Evolutionary conservation across 92 coral and sea anemone genomes (phyloP), one percentile per base, ranked within the genome.

Genomic region (Phenganax marumi): DNA sequence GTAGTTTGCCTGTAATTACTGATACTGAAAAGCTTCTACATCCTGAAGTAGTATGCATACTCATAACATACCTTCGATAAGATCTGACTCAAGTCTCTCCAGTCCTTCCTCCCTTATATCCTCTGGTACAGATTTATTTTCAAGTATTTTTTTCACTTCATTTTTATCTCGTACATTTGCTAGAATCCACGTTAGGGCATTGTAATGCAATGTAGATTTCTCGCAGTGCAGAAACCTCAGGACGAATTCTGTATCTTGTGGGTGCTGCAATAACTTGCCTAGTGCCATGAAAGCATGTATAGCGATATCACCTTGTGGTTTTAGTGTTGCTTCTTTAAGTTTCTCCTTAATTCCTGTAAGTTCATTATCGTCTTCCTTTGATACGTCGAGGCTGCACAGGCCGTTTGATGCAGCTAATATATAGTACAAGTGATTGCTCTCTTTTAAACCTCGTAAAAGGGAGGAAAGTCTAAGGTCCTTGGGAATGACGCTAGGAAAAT

Each of bases 131-230:
- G 87, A 78, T 77, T 89, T 85, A 80, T 96, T 97, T 57, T 92
- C 97, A 14, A 96, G 86, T 54, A 92, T 60, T 73, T 86, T 86
- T 19, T 86, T 61, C 23, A 96, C 87, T 75, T 96, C 99, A 46
- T 85, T 88, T 75, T 89, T 92, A 43, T 92, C 94, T 49, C 84
- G 82, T 16, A 96, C 91, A 80, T 96, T 96, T 62, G 93, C 88
- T n/a, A 96, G 86, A 86, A 96, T 74, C 99, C 99, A 96, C 86
- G 93, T 94, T 81, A 96, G 85, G 6, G 99, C 93, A 81, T 96
- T 93, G 85, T 92, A 93, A 43, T 97, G 91, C 83, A 96, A 81
- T 60, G 90, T 92, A 17, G 97, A 92, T 75, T 96, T 88, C 21
- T 93, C 89, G 76, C 91, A 92, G 88, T 92, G 87, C 91, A 96